Base-by-base conservation (phyloP, 2,888 invertebrate genomes). In the Tenthredo scrophulariae region DNA sequence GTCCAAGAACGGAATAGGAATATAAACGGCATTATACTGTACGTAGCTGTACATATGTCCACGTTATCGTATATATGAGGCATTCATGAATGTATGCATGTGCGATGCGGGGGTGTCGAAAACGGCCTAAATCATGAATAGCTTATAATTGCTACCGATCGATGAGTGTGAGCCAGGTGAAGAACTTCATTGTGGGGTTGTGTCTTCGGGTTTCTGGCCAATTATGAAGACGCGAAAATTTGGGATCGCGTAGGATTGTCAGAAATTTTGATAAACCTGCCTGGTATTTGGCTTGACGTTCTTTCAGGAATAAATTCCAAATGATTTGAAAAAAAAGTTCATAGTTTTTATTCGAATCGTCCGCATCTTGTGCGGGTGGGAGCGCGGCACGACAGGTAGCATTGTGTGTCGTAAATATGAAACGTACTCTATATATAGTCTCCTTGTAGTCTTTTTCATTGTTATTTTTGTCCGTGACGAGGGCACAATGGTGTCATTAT, bases 401-500 rank as follows among this genome's bases (percentile, higher is more conserved):
- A 80, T 80, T 80, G 80, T 80, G 62, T 62, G 58, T 80, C 50
- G 58, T 80, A 80, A 80, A 80, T 58, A 80, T 80, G 80, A 80
- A 80, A 80, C 62, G 40, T 80, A 80, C 37, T 62, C 58, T 80
- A 80, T 80, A 80, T 80, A 62, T 80, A 80, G 58, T 22, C 22
- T 40, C 40, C 67, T 62, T 58, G 77, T 77, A 37, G 80, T 62
- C 37, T 62, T 80, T 62, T 80, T 62, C 62, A 80, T 80, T 80
- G 80, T 80, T 80, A 80, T 80, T 80, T 80, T 80, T 62, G 62
- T 80, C 58, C 62, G 58, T 80, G 80, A 80, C 80, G 80, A 58
- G 80, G 80, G 80, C 80, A 80, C 80, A 80, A 80, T 80, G 80
- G 80, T 80, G 80, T 80, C 80, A 80, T 80, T 80, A 80, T 80